Evolutionary conservation across 2,113 vertebrate species (phyloP), one percentile per base, ranked within the genome.

Genomic region (Hypanus sabinus): DNA sequence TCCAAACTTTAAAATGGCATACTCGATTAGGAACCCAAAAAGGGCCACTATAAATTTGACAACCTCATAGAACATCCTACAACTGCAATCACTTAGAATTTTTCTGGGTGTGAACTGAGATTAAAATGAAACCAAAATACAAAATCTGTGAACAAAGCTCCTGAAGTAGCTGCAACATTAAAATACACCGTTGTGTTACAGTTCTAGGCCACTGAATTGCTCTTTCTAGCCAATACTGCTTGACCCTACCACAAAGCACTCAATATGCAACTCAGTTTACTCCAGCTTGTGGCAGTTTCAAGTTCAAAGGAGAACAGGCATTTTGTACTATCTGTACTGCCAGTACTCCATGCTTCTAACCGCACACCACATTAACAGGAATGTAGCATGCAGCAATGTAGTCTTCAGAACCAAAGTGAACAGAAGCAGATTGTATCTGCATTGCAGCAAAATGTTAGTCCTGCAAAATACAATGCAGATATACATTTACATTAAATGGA

Each of bases 361-460:
- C 8, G 65, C 5, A 33, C n/a, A 12, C 30, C 30, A 20, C 16
- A 62, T n/a, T 62, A 88, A 88, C 30, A 62, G 60, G 57, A 88
- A 62, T 30, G 30, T 55, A 88, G 10, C 55, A 88, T 33, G 6
- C 65, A 65, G 60, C 2, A 90, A 90, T 18, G 57, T 33, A 65
- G 60, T n/a, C 85, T 90, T 90, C 60, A 90, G 60, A 90, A 65
- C 30, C 18, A 30, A 90, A 90, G 65, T 65, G n/a, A 65, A 33
- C n/a, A 18, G 60, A 62, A 90, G 85, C 85, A 33, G 60, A 65
- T 65, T 65, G n/a, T 88, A 62, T 68, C 85, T 90, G 85, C 85
- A 90, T 90, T 90, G 85, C 85, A 90, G 60, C 30, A 90, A 65
- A 62, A 65, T 3, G 85, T 65, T 33, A 33, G 85, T 90, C 30